Evolutionary conservation across 2,797 vertebrate genomes (phyloP).

Genomic region (Acanthurus leucopareius): DNA sequence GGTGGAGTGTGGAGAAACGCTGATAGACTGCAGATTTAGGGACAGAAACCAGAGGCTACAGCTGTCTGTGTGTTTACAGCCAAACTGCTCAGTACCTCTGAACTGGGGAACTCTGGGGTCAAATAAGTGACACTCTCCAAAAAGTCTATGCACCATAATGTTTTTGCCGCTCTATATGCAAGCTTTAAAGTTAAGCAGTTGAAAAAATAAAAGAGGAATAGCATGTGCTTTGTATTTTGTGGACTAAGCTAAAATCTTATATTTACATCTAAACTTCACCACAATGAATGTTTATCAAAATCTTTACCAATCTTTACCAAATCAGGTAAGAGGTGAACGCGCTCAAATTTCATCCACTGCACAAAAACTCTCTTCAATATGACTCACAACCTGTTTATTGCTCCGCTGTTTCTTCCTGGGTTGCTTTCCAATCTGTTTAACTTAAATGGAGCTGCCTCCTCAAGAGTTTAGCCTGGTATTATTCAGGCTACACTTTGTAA

Average conservation of each 20-base stretch:
- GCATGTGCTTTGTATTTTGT: neutral
- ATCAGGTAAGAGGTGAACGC: conserved; percentile 2
- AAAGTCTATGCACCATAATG: neutral
- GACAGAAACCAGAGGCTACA: conserved; percentile 59
- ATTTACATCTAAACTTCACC: conserved; percentile 21
- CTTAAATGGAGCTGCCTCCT: conserved; percentile 7
- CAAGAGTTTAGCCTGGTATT: conserved; percentile 21
- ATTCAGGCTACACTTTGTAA: conserved; percentile 28
- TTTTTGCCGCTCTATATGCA: neutral
- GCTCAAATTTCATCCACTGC: conserved; percentile 4
- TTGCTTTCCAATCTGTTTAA: conserved; percentile 9
- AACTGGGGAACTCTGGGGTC: conserved; percentile 35
- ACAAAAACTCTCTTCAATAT: conserved; percentile 1
- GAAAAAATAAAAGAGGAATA: conserved; percentile 6
- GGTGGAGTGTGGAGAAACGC: conserved; percentile 68
- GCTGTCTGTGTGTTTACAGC: conserved; percentile 71
- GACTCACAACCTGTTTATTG: conserved; percentile 29
- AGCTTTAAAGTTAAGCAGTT: neutral
- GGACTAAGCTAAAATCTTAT: conserved; percentile 21
- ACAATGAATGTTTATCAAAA: conserved; percentile 1
- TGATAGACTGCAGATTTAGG: conserved; percentile 71
- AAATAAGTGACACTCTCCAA: conserved; percentile 19
- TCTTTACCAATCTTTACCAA: too few relatives aligned
- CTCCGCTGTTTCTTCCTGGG: conserved; percentile 15
- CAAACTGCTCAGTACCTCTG: conserved; percentile 23